phyloP scores from a whole-genome alignment of 2,888 invertebrate species.

The Calliphora vomitoria region DNA sequence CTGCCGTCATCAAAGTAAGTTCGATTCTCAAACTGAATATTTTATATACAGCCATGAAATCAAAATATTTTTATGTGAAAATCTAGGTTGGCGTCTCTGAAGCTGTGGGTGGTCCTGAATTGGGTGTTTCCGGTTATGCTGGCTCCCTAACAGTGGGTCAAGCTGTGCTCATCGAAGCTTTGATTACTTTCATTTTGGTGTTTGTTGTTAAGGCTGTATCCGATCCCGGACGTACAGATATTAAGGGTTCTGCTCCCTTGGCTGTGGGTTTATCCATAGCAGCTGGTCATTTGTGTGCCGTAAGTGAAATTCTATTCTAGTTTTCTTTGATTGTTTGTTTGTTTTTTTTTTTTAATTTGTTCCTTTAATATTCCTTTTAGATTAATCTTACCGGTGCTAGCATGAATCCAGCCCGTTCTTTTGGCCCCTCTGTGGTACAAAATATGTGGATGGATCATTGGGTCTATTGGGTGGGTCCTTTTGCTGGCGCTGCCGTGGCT shows the following conservation, averaged over 20 bases:
- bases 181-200: conserved; percentile 94
- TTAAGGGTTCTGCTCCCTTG: conserved; percentile 93
- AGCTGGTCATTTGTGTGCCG: conserved; percentile 93
- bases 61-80: neutral
- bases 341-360: neutral
- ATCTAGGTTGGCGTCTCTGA: conserved; percentile 85
- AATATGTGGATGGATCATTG: conserved; percentile 92
- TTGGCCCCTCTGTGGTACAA: conserved; percentile 94
- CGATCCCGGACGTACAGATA: conserved; percentile 91
- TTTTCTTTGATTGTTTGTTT: neutral
- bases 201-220: conserved; percentile 94
- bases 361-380: conserved; percentile 81
- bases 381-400: conserved; percentile 93
- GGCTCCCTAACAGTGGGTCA: conserved; percentile 87
- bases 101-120: conserved; percentile 78
- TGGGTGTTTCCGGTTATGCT: conserved; percentile 89
- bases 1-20: conserved; percentile 89
- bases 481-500: conserved; percentile 90
- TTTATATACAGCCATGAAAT: neutral
- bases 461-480: conserved; percentile 96
- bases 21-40: neutral
- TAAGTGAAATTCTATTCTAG: conserved; percentile 86
- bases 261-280: conserved; percentile 95
- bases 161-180: conserved; percentile 92
- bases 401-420: conserved; percentile 96